A percentile compares a stretch with the other conserved stretches of the same genome.
Evolutionary conservation across 1,140 invertebrate species (phyloP).

Genomic region (Papilio glaucus): DNA sequence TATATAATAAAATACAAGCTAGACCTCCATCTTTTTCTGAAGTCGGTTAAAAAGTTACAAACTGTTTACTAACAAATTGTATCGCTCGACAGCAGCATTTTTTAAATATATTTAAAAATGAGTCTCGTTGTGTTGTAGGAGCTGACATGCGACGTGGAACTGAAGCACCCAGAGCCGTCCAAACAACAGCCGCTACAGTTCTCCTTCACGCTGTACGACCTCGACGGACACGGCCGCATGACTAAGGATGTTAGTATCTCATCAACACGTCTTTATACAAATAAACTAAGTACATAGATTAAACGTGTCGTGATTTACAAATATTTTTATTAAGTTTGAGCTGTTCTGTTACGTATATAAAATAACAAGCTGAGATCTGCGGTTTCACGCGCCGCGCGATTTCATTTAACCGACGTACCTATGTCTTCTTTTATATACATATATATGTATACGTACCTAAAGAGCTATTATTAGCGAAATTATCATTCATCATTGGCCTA

Average conservation of each 20-base stretch:
- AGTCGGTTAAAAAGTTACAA: too few species aligned
- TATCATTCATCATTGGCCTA: too few species aligned
- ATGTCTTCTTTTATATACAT: too few species aligned
- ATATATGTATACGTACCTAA: too few species aligned
- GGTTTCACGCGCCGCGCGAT: too few species aligned
- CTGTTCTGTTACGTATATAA: not conserved
- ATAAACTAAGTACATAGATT: not conserved
- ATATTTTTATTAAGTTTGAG: not conserved
- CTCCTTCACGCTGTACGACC: conserved; percentile 95
- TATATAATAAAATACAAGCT: too few species aligned
- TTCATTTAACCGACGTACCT: too few species aligned
- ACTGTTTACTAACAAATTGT: too few species aligned
- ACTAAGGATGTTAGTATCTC: conserved; percentile 92
- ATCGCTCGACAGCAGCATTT: too few species aligned
- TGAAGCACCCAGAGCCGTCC: conserved; percentile 87
- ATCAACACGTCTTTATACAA: conserved; percentile 20
- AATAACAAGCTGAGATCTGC: too few species aligned
- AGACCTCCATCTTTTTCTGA: too few species aligned
- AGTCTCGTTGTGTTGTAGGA: conserved; percentile 83
- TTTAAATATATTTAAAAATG: not conserved
- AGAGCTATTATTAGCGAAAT: too few species aligned
- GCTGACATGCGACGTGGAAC: conserved; percentile 94
- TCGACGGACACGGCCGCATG: conserved; percentile 95
- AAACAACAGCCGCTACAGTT: conserved; percentile 92
- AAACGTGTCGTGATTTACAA: not conserved